Evolutionary conservation across 2,113 vertebrate species (phyloP), one percentile per base, ranked within the genome.

Genomic region (Lepus americanus): DNA sequence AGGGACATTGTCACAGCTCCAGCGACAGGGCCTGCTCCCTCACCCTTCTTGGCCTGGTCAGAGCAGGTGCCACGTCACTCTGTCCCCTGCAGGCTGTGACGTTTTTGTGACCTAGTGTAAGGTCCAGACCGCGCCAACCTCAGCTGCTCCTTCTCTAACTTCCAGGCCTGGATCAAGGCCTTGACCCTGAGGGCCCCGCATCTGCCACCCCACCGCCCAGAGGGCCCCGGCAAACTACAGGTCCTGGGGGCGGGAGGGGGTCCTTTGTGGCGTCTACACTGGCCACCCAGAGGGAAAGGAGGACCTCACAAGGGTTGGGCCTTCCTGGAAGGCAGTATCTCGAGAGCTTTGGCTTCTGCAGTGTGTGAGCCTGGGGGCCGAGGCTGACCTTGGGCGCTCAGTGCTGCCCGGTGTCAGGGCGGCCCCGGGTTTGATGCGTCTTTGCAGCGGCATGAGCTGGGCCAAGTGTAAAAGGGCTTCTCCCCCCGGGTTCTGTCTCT

Each of bases 321-420:
- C 5, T n/a, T 84, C 77, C 81, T 88, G 31, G 89, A 88, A 85
- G 93, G 89, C 33, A 23, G 0, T 1, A 44, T 53, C 80, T 64
- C 9, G 20, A 63, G 85, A 33, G 72, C 44, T 36, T 29, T 11
- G 88, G 53, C 74, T 16, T 85, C 66, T 23, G 4, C 1, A 1
- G n/a, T 55, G 80, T 31, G 74, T 23, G 19, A 36, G 81, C 53
- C 29, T 25, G 19, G 63, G 86, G 33, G n/a, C 80, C 1, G 6
- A n/a, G n/a, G 13, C 2, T 17, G 44, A 31, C 19, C 29, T 36
- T 0, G 0, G 11, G 22, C 4, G 0, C 33, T 67, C 5, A 11
- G 33, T 59, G 9, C 44, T 3, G 23, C 5, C 1, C 79, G 89
- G 19, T 23, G 12, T 36, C 85, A 64, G 63, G 63, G 70, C 10